Evolutionary conservation across 2,113 vertebrate genomes (phyloP), one percentile per base, ranked within the genome.

Genomic region (Amazona guildingii): DNA sequence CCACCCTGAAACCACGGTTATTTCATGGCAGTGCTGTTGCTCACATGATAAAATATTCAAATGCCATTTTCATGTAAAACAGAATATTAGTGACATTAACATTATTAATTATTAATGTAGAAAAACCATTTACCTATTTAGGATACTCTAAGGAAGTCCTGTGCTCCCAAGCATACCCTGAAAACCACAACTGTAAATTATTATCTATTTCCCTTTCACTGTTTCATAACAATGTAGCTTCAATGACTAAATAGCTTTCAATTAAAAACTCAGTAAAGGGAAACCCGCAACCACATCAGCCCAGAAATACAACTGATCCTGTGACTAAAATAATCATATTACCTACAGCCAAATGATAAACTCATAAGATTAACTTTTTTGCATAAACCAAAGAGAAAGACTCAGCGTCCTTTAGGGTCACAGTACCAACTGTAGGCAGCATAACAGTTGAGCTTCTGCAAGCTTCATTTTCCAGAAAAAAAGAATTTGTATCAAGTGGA

Each of bases 401-500:
- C 91, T 51, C 51, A 54, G 31, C 23, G 28, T 63, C n/a, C 51
- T 94, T 78, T 6, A 86, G 49, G 14, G 18, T 4, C 77, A 84
- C 28, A 43, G 43, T 73, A 85, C 44, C 18, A 48, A 55, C 18
- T 7, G 27, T 7, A 79, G 74, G 54, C 75, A 57, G 44, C 69
- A 0, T 12, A 75, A 87, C 39, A 85, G 52, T 13, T 82, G 70
- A 90, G 54, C 28, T 90, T 37, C 67, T 57, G 24, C 52, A 74
- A 86, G 54, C 52, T 82, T 92, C 6, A 8, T 68, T 81, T 80
- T 70, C 46, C 63, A 85, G 24, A 41, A 84, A 73, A 78, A 61
- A 77, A 76, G 7, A 59, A 73, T 29, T 12, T n/a, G 18, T 31
- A 74, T 3, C 0, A 0, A 74, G 49, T 0, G 0, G 41, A 52